A percentile compares a stretch with the other conserved stretches of the same genome.
phyloP scores from a whole-genome alignment of 2,888 invertebrate species.

The Rhagophthalmus giganteus region DNA sequence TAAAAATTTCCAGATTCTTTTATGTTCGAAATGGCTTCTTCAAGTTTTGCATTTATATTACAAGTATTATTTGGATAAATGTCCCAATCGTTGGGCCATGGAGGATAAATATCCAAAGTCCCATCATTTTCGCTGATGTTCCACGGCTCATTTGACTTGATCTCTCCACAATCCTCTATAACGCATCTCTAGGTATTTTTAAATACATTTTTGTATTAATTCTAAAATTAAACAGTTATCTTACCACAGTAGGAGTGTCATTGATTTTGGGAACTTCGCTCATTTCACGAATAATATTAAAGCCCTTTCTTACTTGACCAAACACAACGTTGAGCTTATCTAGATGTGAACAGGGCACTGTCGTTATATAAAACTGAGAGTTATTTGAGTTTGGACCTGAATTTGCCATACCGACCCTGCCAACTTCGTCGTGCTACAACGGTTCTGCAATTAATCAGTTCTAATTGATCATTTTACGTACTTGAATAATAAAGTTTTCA shows the following conservation, averaged over 20 bases:
- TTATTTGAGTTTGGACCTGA: conserved; percentile 84
- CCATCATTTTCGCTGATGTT: conserved; percentile 70
- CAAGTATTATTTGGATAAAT: conserved; percentile 37
- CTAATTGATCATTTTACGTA: no score
- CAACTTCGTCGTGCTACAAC: conserved; percentile 62
- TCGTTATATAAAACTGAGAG: conserved; percentile 93
- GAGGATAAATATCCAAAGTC: conserved; percentile 71
- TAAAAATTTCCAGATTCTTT: conserved; percentile 74
- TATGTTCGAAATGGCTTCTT: conserved; percentile 61
- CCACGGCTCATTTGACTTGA: conserved; percentile 63
- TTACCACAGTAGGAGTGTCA: conserved; percentile 65
- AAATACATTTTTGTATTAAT: no score
- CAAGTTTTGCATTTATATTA: conserved; percentile 32
- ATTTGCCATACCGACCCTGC: conserved; percentile 79
- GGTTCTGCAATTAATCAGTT: no score
- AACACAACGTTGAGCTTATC: conserved; percentile 82
- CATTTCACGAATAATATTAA: conserved; percentile 73
- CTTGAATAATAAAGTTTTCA: conserved; percentile 86
- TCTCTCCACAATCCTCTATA: conserved; percentile 76
- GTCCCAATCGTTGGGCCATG: conserved; percentile 77
- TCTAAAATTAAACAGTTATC: no score
- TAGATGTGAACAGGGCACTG: conserved; percentile 73
- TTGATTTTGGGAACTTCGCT: conserved; percentile 63
- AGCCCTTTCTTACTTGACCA: conserved; percentile 77
- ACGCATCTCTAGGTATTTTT: conserved; percentile 64